A percentile compares a stretch with the other conserved stretches of the same genome.
These are phyloP conservation scores for rabbit (Oryctolagus cuniculus) DNA, from an alignment of 2,113 vertebrate genomes.

Conservation along the genomic window DNA sequence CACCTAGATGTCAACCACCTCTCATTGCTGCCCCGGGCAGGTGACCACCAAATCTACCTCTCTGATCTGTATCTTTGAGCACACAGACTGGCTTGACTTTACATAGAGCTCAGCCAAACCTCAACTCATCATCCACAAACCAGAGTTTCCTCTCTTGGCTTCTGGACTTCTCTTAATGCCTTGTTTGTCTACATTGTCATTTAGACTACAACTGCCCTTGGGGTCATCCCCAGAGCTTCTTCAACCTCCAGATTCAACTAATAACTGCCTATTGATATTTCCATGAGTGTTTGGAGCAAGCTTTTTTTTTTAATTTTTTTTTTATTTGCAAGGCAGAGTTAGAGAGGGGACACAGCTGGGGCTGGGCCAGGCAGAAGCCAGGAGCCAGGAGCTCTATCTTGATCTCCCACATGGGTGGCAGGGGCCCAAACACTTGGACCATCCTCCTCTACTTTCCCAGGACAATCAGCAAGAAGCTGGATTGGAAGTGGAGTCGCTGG, in stretches of 20 bases:
- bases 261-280: conserved; percentile 8
- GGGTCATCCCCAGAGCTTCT: not conserved
- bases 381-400: too few species aligned
- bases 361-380: too few species aligned
- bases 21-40: not conserved
- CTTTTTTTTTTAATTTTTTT: too few species aligned
- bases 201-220: not conserved
- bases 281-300: not conserved
- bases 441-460: too few species aligned
- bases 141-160: not conserved
- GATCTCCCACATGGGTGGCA: too few species aligned
- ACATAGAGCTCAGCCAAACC: not conserved
- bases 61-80: not conserved
- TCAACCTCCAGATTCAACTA: not conserved
- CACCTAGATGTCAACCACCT: not conserved
- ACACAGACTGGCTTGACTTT: not conserved
- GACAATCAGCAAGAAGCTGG: too few species aligned
- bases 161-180: not conserved
- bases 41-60: not conserved
- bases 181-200: not conserved
- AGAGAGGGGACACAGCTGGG: too few species aligned
- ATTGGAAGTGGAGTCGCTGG: too few species aligned
- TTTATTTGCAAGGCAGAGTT: too few species aligned
- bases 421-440: too few species aligned
- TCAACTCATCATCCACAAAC: not conserved